Conservation (phyloP, 2,113 vertebrate species). For the Hyla sarda region DNA sequence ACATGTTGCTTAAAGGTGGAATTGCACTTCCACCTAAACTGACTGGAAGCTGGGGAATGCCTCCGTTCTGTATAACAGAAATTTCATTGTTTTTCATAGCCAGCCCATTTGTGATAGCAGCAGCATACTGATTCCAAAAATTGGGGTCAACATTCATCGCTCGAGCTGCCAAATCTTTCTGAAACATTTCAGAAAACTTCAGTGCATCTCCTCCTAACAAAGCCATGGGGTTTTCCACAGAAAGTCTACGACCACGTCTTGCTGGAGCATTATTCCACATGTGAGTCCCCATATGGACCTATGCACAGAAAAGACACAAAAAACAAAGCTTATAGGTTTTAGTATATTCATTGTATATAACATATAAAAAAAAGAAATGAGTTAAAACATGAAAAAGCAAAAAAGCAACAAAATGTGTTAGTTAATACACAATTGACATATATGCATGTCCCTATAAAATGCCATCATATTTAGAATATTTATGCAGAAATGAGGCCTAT, state of each 20-base stretch:
- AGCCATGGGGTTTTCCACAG: constrained; percentile 97
- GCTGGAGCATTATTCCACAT: constrained; percentile 99
- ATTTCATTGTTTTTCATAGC: constrained; percentile 99
- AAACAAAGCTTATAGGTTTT: constrained; percentile 37
- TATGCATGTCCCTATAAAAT: background rate
- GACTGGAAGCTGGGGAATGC: constrained; percentile 91
- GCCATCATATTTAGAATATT: background rate
- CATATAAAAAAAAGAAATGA: background rate
- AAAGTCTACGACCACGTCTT: constrained; percentile 92
- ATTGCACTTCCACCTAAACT: constrained; percentile 90
- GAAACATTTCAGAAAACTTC: constrained; percentile 98
- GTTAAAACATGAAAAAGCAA: background rate
- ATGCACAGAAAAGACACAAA: constrained; percentile 63
- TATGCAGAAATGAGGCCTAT: background rate
- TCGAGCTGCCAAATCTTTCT: constrained; percentile 95
- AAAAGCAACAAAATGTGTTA: background rate
- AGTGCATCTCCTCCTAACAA: constrained; percentile 92
- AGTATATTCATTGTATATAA: background rate
- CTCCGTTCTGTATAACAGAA: constrained; percentile 98
- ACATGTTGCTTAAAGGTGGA: constrained; percentile 83
- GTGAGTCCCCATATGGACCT: constrained; percentile 99
- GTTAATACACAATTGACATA: background rate
- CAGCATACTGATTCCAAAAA: constrained; percentile 98
- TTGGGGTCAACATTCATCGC: constrained; percentile 96
- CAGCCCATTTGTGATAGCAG: constrained; percentile 94